A percentile compares a stretch with the other conserved stretches of the same genome.
These are phyloP conservation scores for Hormiphora californensis DNA, from an alignment of 37 sponge, comb jelly and placozoan species.

Conservation along the genomic window DNA sequence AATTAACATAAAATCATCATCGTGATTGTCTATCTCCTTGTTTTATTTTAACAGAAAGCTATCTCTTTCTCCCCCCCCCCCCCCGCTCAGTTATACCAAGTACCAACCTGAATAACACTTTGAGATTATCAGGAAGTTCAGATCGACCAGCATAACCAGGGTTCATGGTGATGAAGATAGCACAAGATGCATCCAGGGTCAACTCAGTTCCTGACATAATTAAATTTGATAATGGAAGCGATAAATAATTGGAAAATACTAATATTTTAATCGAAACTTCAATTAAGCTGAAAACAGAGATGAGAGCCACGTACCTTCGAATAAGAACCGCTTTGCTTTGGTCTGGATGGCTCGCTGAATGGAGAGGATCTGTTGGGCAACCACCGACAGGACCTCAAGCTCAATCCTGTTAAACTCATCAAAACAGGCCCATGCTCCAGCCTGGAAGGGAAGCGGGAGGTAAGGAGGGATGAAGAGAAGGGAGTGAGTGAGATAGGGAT, in stretches of 20 bases:
- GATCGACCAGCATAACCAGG: conserved; percentile 98
- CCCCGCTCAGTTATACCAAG: too few species aligned
- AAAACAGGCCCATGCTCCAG: conserved; percentile 99
- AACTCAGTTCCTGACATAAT: conserved; percentile 64
- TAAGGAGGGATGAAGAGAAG: too few species aligned
- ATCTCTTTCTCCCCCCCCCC: too few species aligned
- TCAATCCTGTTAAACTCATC: conserved; percentile 99
- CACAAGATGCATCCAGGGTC: conserved; percentile 83
- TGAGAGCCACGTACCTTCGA: conserved; percentile 67
- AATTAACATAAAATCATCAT: neutral
- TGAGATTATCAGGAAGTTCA: conserved; percentile 95
- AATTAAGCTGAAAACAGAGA: neutral
- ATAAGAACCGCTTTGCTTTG: conserved; percentile 70
- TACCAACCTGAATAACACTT: conserved; percentile 65
- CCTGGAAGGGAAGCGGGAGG: conserved; percentile 61
- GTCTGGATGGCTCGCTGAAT: conserved; percentile 82
- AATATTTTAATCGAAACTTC: too few species aligned
- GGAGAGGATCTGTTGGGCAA: conserved; percentile 93
- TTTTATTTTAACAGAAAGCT: too few species aligned
- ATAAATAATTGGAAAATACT: neutral
- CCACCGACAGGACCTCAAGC: conserved; percentile 85
- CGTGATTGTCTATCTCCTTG: neutral
- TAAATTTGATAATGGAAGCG: neutral
- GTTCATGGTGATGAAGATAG: conserved; percentile 98
- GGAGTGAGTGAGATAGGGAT: too few species aligned